Base-by-base conservation (phyloP, 2,888 invertebrate species). In the Meiosimyza platycephala region DNA sequence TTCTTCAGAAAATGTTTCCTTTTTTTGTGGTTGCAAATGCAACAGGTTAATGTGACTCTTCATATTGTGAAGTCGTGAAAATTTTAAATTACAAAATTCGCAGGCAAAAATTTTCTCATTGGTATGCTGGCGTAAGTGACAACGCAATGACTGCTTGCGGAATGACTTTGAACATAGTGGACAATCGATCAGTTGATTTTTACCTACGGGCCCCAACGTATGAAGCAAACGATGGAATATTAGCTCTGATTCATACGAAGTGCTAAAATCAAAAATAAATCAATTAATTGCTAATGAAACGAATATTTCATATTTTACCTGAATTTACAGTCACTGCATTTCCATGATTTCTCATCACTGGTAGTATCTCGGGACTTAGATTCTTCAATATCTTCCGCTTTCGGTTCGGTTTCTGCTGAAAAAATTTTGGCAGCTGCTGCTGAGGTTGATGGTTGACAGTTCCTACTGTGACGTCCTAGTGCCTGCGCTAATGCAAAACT, bases 221-320 rank as follows among this genome's bases (percentile, higher is more conserved):
- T 94, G 94, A 1, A 94, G 87, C 0, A 92, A 90, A 76, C 92
- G 90, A 85, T 95, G 95, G 82, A 91, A 94, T 72, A 93, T 88
- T 71, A 92, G 89, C 82, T 94, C 94, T 0, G 94, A 90, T 75
- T 92, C 89, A 0, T 92, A 92, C 68, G 90, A 89, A 0, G 92
- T 74, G 12, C 80, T 80, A 73, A 16, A 76, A 76, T 15, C 13
- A 12, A 55, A 33, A 15, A 68, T 57, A 40, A 16, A 28, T 40
- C 12, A 6, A 15, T 11, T 12, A 1, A 11, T 22, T 18, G 18
- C 11, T n/a, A 11, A 28, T 9, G 5, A 40, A 40, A 40, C 4
- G 40, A 40, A 40, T 40, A 40, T 51, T 70, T 48, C 15, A 28
- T 11, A 18, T 28, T 50, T 57, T 74, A 81, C 82, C 72, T 76